Conservation (phyloP, 2,113 vertebrate genomes). For the Chloroceryle aenea region DNA sequence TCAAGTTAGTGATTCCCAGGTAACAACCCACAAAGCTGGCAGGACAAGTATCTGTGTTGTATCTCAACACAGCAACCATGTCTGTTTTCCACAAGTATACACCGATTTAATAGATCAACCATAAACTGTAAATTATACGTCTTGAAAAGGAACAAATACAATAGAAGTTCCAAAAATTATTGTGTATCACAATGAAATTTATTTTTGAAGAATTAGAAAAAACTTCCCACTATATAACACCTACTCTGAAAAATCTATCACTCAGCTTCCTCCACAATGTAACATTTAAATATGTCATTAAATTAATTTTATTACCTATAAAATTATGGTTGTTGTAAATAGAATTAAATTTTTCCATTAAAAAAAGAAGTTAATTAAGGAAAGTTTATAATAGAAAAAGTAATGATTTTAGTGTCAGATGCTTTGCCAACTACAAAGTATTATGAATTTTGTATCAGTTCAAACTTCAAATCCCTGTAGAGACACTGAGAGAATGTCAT, state of each 20-base stretch:
- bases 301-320: background rate
- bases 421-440: background rate
- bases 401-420: background rate
- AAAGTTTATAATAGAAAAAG: background rate
- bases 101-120: too few relatives aligned
- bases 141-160: background rate
- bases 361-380: conserved; percentile 4
- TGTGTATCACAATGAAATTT: background rate
- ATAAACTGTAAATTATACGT: background rate
- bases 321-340: background rate
- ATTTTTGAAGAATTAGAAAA: background rate
- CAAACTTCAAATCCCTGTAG: background rate
- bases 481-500: background rate
- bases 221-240: background rate
- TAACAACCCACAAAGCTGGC: too few relatives aligned
- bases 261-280: background rate
- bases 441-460: background rate
- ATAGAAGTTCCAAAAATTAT: background rate
- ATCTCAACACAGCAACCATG: too few relatives aligned
- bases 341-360: background rate
- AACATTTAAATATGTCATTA: background rate
- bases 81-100: too few relatives aligned
- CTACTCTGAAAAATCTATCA: background rate
- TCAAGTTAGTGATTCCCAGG: too few relatives aligned
- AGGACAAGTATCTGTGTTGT: too few relatives aligned